Evolutionary conservation across 2,113 vertebrate species (phyloP), one percentile per base, ranked within the genome.

Genomic region (Laticauda laticaudata): DNA sequence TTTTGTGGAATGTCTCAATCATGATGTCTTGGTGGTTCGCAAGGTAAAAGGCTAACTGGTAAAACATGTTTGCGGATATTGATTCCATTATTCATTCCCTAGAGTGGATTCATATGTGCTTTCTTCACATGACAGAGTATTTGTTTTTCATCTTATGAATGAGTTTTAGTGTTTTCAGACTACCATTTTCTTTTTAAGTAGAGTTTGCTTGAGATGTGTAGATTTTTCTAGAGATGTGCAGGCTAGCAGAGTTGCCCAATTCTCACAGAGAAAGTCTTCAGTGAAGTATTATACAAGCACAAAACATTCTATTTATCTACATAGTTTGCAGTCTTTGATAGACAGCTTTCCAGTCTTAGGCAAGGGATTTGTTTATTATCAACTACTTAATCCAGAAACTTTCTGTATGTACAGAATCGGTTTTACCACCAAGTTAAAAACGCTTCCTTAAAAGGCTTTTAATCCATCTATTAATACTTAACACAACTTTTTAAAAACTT

Each of bases 1-100:
- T 97, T 99, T 99, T 81, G 98, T 99, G 94, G 97, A 99, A 96
- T 98, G 98, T 98, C 99, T 99, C 95, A 99, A 99, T 97, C 99
- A 99, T 0, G 99, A 99, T 95, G 98, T 99, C 0, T 98, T 99
- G 43, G 98, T 99, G 59, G 98, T 99, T 93, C 99, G 99, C 21
- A 99, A 99, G 99, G 99, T 99, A 95, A 95, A 89, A 81, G 5
- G 10, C 39, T 59, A 56, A 56, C 54, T 39, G 29, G 53, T 23
- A 57, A 89, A 87, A 8, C 26, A 61, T 87, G 26, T 21, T 57
- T 48, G 91, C 55, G 4, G 45, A 34, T 88, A 7, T 14, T 92
- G 85, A 51, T 51, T 11, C 34, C 57, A 54, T 14, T 54, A 14
- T 23, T 61, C 15, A 87, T 91, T 59, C n/a, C 5, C n/a, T 34